Conservation (phyloP, 1,140 invertebrate genomes). For the Diorhabda sublineata region DNA sequence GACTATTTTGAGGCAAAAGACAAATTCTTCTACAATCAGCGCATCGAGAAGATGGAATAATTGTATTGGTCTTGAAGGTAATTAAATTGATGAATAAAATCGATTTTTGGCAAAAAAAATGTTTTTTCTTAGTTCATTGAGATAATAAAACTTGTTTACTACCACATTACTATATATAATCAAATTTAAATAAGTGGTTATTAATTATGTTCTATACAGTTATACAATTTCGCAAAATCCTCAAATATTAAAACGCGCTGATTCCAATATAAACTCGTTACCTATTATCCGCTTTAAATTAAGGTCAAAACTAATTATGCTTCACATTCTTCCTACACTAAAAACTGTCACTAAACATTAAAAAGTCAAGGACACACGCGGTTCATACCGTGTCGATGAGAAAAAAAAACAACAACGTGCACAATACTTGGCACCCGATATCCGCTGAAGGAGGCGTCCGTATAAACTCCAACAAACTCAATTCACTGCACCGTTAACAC, state of each 20-base stretch:
- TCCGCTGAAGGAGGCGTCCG: conserved; percentile 1
- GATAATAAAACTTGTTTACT: too few species aligned
- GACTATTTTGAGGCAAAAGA: too few species aligned
- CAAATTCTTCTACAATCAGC: too few species aligned
- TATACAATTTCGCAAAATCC: background rate
- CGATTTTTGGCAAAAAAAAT: too few species aligned
- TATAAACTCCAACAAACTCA: background rate
- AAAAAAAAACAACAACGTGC: background rate
- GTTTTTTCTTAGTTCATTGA: too few species aligned
- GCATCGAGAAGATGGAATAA: too few species aligned
- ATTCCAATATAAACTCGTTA: background rate
- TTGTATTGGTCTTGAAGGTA: too few species aligned
- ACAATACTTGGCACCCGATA: background rate
- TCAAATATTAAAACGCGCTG: background rate
- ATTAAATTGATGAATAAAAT: too few species aligned
- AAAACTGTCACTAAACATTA: background rate
- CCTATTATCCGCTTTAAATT: too few species aligned
- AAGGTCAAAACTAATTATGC: background rate
- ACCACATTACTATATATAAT: too few species aligned
- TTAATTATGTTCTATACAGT: background rate
- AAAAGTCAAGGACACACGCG: conserved; percentile 1
- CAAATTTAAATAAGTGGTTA: background rate
- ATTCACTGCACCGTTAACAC: background rate
- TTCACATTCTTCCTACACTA: background rate
- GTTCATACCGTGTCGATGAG: background rate